Evolutionary conservation across 2,113 vertebrate species (phyloP).

Genomic region (Triplophysa siluroides): DNA sequence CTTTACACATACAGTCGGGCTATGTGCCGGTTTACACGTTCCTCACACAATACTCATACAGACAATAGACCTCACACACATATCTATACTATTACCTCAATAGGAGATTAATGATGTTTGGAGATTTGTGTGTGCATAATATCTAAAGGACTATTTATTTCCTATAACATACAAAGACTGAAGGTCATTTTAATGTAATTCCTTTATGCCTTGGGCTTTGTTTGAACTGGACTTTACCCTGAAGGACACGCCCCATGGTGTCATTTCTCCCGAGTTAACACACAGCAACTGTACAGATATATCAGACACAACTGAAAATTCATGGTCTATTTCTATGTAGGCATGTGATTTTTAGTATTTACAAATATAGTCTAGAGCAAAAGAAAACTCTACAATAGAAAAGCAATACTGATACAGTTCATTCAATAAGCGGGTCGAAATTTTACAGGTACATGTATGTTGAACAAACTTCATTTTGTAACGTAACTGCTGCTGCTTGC

Average conservation of each 20-base stretch:
- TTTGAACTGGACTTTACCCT: constrained; percentile 16
- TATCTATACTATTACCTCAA: neutral
- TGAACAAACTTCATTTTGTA: too few relatives aligned
- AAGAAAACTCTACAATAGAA: too few relatives aligned
- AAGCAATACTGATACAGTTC: too few relatives aligned
- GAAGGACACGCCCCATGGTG: neutral
- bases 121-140: neutral
- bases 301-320: neutral
- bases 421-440: too few relatives aligned
- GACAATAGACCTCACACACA: too few relatives aligned
- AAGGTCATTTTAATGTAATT: neutral
- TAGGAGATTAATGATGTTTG: neutral
- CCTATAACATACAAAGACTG: too few relatives aligned
- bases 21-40: neutral
- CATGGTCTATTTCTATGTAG: neutral
- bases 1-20: neutral
- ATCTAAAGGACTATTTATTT: neutral
- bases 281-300: neutral
- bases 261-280: constrained; percentile 1
- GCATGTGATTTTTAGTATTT: too few relatives aligned
- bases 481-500: too few relatives aligned
- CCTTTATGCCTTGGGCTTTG: constrained; percentile 13
- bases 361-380: too few relatives aligned
- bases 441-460: too few relatives aligned
- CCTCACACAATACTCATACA: neutral